Evolutionary conservation across 2,113 vertebrate species (phyloP).

Genomic region (Xerus inauris): DNA sequence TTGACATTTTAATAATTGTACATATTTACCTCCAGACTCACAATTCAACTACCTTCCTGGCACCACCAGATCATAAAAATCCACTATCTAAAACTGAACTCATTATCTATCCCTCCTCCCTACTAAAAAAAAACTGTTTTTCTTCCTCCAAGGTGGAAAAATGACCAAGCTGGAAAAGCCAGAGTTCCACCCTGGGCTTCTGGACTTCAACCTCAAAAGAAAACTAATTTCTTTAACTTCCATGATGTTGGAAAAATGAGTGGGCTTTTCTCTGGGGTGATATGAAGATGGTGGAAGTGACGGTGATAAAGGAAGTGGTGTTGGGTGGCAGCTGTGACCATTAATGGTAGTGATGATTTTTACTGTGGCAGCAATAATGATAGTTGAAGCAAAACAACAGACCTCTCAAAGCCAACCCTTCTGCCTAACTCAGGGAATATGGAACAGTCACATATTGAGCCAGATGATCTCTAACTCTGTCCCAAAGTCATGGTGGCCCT

Average conservation of each 20-base stretch:
- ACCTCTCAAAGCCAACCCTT: neutral
- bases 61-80: neutral
- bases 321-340: neutral
- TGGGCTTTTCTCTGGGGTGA: neutral
- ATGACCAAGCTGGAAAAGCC: neutral
- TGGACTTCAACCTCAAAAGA: neutral
- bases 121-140: neutral
- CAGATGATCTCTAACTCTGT: neutral
- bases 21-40: neutral
- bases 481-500: slow-evolving; percentile 14
- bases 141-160: slow-evolving; percentile 16
- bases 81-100: slow-evolving; percentile 43
- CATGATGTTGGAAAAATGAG: neutral
- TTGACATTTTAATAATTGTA: neutral
- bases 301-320: neutral
- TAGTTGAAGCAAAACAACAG: neutral
- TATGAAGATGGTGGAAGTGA: neutral
- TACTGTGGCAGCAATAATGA: neutral
- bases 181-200: neutral
- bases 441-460: neutral
- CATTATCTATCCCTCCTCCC: neutral
- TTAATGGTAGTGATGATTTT: neutral
- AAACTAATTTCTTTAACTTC: slow-evolving; percentile 14
- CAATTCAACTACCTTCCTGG: neutral
- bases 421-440: neutral